Conservation (phyloP, 1,140 invertebrate genomes). For the Oscheius sp. region DNA sequence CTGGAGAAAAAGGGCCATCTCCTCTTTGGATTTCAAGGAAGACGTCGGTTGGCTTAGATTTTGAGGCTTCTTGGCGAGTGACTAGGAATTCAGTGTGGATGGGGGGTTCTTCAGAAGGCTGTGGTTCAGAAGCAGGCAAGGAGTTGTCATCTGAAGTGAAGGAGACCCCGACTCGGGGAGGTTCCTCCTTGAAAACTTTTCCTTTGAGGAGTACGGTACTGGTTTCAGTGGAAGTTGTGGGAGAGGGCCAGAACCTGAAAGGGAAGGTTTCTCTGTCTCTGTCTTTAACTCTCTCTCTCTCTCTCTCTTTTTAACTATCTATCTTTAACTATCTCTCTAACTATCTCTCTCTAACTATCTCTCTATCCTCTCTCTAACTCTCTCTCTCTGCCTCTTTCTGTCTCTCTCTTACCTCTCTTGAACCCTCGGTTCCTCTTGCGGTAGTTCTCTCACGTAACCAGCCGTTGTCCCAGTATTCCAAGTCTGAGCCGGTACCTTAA, state of each 20-base stretch:
- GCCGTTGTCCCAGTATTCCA: neutral
- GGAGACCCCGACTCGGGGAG: neutral
- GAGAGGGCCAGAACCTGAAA: neutral
- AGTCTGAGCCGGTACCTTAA: neutral
- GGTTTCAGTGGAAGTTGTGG: neutral
- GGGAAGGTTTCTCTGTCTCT: too few relatives aligned
- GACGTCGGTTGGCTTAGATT: slow-evolving; percentile 20
- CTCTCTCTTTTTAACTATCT: too few relatives aligned
- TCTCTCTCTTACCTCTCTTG: too few relatives aligned
- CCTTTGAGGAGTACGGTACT: neutral
- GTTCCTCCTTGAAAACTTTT: slow-evolving; percentile 3
- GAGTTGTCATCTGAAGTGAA: neutral
- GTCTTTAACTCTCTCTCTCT: too few relatives aligned
- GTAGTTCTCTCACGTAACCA: neutral
- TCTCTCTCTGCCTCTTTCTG: too few relatives aligned
- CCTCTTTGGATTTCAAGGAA: slow-evolving; percentile 41
- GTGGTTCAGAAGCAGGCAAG: too few relatives aligned
- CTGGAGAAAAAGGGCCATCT: slow-evolving; percentile 35
- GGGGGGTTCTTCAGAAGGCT: neutral
- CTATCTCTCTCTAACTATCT: too few relatives aligned
- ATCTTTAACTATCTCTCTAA: too few relatives aligned
- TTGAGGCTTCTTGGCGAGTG: neutral
- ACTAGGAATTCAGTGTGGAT: neutral
- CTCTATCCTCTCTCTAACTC: too few relatives aligned
- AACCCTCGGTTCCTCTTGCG: neutral